Conservation (phyloP, 2,888 invertebrate genomes). For the Hemithea aestivaria region DNA sequence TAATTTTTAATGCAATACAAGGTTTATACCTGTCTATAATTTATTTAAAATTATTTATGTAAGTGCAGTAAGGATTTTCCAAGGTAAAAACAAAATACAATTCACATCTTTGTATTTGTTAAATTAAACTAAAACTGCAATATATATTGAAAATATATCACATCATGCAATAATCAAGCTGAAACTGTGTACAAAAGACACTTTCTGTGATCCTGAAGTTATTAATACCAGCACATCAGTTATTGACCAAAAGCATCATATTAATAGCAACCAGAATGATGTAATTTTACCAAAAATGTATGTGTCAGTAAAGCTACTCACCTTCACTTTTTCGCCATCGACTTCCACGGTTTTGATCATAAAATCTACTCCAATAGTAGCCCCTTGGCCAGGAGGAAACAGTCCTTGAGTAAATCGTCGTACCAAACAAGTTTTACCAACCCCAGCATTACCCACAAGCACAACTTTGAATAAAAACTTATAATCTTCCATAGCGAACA, state of each 20-base stretch:
- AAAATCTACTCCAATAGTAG: conserved; percentile 99
- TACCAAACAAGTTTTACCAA: conserved; percentile 98
- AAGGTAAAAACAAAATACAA: too few species aligned
- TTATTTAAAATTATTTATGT: too few species aligned
- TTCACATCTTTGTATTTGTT: too few species aligned
- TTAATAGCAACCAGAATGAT: conserved; percentile 33
- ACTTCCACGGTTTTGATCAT: conserved; percentile 99
- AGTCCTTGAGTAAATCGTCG: conserved; percentile 98
- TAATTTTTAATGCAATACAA: too few species aligned
- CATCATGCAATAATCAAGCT: not conserved
- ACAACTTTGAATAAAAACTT: conserved; percentile 99
- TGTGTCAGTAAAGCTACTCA: conserved; percentile 50
- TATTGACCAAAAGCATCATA: conserved; percentile 21
- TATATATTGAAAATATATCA: too few species aligned
- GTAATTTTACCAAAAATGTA: conserved; percentile 42
- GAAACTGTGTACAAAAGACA: not conserved
- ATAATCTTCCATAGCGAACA: conserved; percentile 94
- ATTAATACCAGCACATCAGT: too few species aligned
- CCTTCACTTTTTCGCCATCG: conserved; percentile 96
- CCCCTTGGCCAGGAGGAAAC: conserved; percentile 98
- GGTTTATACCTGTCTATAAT: too few species aligned
- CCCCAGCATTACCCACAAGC: conserved; percentile 98
- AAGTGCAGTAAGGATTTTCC: too few species aligned
- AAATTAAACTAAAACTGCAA: too few species aligned
- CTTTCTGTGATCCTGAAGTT: not conserved